Percentiles rank a stretch among this genome's conserved stretches.
phyloP scores from a whole-genome alignment of 1,140 invertebrate genomes.

The Mycetomoellerius zeteki region DNA sequence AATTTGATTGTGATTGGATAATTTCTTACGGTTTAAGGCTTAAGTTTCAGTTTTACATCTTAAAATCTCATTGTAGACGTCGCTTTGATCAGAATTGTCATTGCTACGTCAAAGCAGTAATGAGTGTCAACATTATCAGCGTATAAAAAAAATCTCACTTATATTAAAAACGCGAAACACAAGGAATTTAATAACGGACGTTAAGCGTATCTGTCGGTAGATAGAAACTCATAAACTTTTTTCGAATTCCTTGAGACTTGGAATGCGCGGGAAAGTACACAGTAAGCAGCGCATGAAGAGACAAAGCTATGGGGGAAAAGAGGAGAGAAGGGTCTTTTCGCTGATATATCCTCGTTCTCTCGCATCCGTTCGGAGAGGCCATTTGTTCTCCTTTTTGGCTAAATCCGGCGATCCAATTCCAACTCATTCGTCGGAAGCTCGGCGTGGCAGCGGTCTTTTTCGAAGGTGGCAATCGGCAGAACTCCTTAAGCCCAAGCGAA shows the following conservation, averaged over 20 bases:
- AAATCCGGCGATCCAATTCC: slow-evolving; percentile 72
- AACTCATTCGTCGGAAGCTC: slow-evolving; percentile 29
- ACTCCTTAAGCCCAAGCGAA: slow-evolving; percentile 13
- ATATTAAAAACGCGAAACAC: slow-evolving; percentile 54
- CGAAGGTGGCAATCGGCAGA: slow-evolving; percentile 49
- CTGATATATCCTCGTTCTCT: slow-evolving; percentile 66
- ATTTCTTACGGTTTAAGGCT: no score
- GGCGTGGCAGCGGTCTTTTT: slow-evolving; percentile 28
- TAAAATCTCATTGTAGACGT: no score
- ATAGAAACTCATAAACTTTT: slow-evolving; percentile 58
- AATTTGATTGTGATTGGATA: no score
- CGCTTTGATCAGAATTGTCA: background rate
- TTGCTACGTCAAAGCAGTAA: background rate
- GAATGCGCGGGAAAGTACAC: slow-evolving; percentile 17
- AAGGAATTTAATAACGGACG: slow-evolving; percentile 59
- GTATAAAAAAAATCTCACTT: background rate
- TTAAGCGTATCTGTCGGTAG: slow-evolving; percentile 32
- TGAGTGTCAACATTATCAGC: slow-evolving; percentile 26
- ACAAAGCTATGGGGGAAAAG: slow-evolving; percentile 28
- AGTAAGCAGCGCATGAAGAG: slow-evolving; percentile 39
- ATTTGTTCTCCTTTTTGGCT: slow-evolving; percentile 70
- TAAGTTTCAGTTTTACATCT: no score
- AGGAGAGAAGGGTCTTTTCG: slow-evolving; percentile 24
- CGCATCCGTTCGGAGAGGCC: slow-evolving; percentile 43
- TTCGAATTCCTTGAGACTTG: slow-evolving; percentile 35